These are phyloP conservation scores for Agelastica alni DNA, from an alignment of 2,888 invertebrate genomes.

Conservation along the genomic window DNA sequence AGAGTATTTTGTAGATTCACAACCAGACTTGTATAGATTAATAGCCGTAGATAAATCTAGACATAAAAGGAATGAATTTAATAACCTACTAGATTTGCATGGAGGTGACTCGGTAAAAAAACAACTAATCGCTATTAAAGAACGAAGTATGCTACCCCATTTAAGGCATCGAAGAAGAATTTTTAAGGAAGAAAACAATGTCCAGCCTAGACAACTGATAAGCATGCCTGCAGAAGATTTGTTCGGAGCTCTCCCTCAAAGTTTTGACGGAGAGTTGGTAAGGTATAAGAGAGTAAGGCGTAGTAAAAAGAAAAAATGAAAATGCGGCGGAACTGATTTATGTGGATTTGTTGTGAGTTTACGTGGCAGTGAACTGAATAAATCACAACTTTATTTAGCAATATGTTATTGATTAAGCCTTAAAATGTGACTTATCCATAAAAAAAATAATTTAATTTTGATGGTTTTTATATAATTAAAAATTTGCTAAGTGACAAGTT, in stretches of 20 bases:
- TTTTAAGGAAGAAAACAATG: slow-evolving; percentile 31
- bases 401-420: too few species aligned
- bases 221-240: slow-evolving; percentile 52
- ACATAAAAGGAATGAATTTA: slow-evolving; percentile 29
- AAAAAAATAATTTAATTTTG: too few species aligned
- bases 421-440: too few species aligned
- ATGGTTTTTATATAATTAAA: too few species aligned
- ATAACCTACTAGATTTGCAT: slow-evolving; percentile 38
- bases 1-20: slow-evolving; percentile 37
- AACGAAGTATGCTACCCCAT: slow-evolving; percentile 40
- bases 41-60: slow-evolving; percentile 18
- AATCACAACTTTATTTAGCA: too few species aligned
- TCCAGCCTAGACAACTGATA: slow-evolving; percentile 38
- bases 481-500: too few species aligned
- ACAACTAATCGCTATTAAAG: slow-evolving; percentile 42
- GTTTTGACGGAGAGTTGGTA: slow-evolving; percentile 52
- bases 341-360: too few species aligned
- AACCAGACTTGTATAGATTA: slow-evolving; percentile 36
- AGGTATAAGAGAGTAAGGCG: slow-evolving; percentile 54
- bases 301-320: slow-evolving; percentile 1
- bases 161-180: slow-evolving; percentile 35
- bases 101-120: slow-evolving; percentile 40
- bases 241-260: slow-evolving; percentile 55
- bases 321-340: too few species aligned
- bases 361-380: too few species aligned